These are phyloP conservation scores for Nomada goodeniana DNA, from an alignment of 2,888 invertebrate species.

Conservation along the genomic window DNA sequence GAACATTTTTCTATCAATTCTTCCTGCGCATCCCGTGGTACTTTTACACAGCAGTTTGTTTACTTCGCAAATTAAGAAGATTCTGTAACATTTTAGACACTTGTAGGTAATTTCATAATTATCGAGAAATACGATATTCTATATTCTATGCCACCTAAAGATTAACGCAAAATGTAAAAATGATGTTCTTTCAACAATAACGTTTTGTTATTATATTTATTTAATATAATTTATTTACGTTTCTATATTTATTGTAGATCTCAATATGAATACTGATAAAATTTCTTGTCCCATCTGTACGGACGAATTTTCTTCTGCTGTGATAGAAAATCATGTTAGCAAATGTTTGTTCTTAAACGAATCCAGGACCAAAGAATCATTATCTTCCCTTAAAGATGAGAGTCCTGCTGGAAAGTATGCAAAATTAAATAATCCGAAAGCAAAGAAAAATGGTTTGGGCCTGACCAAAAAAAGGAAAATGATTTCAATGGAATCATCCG, in stretches of 20 bases:
- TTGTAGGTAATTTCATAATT: neutral
- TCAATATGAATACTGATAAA: constrained; percentile 64
- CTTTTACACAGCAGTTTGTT: neutral
- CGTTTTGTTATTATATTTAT: neutral
- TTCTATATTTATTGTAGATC: constrained; percentile 19
- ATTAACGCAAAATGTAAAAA: neutral
- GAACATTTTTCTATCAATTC: constrained; percentile 22
- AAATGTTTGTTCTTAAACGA: constrained; percentile 89
- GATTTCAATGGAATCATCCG: constrained; percentile 35
- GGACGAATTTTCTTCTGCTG: constrained; percentile 85
- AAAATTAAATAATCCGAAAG: constrained; percentile 41
- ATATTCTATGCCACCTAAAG: neutral
- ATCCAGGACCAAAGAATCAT: constrained; percentile 59
- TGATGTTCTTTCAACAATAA: neutral
- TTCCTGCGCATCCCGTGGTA: constrained; percentile 50
- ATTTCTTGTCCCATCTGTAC: constrained; percentile 88
- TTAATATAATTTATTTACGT: constrained; percentile 3
- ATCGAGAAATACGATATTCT: neutral
- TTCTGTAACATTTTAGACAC: neutral
- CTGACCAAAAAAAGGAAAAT: constrained; percentile 37
- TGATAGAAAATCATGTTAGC: constrained; percentile 89
- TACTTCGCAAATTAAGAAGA: constrained; percentile 1
- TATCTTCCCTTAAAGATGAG: constrained; percentile 58
- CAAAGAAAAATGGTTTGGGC: constrained; percentile 52
- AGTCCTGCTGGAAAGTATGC: constrained; percentile 49